phyloP scores from a whole-genome alignment of 2,888 invertebrate species.

The Siphlonurus alternatus region DNA sequence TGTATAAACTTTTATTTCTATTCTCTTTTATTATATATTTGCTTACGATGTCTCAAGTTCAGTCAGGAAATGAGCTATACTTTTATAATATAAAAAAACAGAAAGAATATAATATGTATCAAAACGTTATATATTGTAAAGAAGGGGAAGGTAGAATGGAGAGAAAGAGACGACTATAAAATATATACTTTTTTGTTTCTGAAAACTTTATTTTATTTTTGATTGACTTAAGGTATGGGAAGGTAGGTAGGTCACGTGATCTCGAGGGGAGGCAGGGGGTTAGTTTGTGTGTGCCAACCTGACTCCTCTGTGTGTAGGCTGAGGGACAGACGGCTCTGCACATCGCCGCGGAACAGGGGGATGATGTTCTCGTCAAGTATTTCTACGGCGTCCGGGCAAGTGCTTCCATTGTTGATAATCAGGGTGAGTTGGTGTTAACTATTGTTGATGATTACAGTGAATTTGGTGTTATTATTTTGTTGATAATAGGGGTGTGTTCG shows the following conservation, averaged over 20 bases:
- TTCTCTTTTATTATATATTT: no score
- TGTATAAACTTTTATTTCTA: background rate
- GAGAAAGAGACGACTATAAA: background rate
- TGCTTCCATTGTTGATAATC: constrained; percentile 86
- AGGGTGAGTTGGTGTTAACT: constrained; percentile 38
- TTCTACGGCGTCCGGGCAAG: constrained; percentile 90
- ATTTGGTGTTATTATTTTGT: no score
- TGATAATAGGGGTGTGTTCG: no score
- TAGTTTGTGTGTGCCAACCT: background rate
- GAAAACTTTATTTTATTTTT: background rate
- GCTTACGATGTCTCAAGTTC: no score
- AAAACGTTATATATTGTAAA: no score
- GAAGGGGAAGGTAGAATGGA: no score
- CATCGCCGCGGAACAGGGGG: constrained; percentile 89
- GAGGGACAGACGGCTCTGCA: constrained; percentile 91
- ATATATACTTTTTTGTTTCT: background rate
- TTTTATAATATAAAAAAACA: no score
- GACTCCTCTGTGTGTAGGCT: constrained; percentile 29
- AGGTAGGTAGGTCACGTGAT: background rate
- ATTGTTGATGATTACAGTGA: background rate
- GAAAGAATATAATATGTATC: no score
- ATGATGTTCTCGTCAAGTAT: constrained; percentile 86
- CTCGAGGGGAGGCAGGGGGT: background rate
- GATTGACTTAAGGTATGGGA: background rate
- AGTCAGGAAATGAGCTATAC: background rate